Evolutionary conservation across 2,797 vertebrate genomes (phyloP).

Genomic region (Falco rusticolus): DNA sequence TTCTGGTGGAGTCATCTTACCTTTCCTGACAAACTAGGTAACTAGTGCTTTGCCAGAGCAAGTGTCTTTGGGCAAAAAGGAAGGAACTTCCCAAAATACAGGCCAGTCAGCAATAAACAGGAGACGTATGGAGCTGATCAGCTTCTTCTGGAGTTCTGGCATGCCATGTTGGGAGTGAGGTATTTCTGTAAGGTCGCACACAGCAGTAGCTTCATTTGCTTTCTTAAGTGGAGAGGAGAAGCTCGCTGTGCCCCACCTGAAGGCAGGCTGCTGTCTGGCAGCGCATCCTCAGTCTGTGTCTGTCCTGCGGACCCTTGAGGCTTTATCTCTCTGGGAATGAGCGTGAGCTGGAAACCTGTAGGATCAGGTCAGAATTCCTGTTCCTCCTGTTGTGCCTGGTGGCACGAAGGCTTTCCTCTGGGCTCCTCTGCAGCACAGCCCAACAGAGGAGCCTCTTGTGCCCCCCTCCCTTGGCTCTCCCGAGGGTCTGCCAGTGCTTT

Average conservation of each 20-base stretch:
- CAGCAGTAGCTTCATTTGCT: not conserved
- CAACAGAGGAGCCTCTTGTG: not conserved
- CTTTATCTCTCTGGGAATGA: not conserved
- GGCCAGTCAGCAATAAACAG: not conserved
- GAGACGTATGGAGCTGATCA: not conserved
- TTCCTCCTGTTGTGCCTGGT: not conserved
- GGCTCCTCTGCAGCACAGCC: not conserved
- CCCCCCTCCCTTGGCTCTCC: not conserved
- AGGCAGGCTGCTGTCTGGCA: not conserved
- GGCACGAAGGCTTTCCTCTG: not conserved
- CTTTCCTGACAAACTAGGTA: not conserved
- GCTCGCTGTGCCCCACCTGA: not conserved
- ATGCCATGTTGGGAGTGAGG: rapidly evolving
- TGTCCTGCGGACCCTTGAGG: not conserved
- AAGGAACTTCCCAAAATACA: not conserved
- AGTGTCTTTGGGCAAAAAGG: not conserved
- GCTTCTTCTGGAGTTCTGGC: not conserved
- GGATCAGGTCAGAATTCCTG: not conserved
- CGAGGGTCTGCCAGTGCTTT: not conserved
- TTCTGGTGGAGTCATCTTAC: not conserved
- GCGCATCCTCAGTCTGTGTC: not conserved
- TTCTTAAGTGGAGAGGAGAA: not conserved
- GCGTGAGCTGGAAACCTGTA: not conserved
- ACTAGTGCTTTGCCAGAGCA: not conserved
- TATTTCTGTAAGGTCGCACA: not conserved